These are phyloP conservation scores for Siniperca scherzeri DNA, from an alignment of 2,797 vertebrate species.

Conservation along the genomic window DNA sequence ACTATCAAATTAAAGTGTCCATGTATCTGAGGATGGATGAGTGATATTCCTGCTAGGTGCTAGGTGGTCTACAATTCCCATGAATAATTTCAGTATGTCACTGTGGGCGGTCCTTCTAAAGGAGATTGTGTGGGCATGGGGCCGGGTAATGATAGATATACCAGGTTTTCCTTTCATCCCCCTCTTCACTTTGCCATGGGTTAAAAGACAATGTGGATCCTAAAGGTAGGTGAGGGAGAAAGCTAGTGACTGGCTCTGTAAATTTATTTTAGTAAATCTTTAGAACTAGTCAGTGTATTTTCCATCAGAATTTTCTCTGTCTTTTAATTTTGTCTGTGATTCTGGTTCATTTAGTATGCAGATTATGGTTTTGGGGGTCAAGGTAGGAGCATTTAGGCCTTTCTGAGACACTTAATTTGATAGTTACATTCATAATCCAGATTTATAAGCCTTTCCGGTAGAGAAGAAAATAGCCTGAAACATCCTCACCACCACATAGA, in stretches of 20 bases:
- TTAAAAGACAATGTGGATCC: conserved; percentile 60
- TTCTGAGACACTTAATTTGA: conserved; percentile 25
- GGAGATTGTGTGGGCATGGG: conserved; percentile 74
- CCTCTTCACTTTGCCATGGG: conserved; percentile 51
- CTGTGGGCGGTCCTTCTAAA: conserved; percentile 70
- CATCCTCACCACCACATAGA: conserved; percentile 40
- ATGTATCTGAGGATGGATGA: conserved; percentile 77
- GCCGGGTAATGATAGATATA: conserved; percentile 80
- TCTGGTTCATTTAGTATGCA: conserved; percentile 14
- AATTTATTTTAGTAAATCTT: conserved; percentile 15
- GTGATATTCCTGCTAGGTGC: conserved; percentile 77
- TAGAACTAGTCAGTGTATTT: neutral
- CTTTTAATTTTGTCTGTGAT: neutral
- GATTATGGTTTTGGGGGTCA: conserved; percentile 12
- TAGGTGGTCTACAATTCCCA: conserved; percentile 77
- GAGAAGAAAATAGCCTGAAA: conserved; percentile 56
- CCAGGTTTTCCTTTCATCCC: conserved; percentile 67
- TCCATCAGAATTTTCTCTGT: neutral
- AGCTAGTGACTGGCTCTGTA: neutral
- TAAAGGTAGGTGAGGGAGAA: conserved; percentile 29
- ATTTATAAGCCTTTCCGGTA: conserved; percentile 9
- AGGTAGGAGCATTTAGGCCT: neutral
- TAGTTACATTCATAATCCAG: conserved; percentile 35
- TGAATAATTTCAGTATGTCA: conserved; percentile 83
- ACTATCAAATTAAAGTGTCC: conserved; percentile 81